These are phyloP conservation scores for Ammodytes dubius DNA, from an alignment of 2,113 vertebrate species.

Conservation along the genomic window DNA sequence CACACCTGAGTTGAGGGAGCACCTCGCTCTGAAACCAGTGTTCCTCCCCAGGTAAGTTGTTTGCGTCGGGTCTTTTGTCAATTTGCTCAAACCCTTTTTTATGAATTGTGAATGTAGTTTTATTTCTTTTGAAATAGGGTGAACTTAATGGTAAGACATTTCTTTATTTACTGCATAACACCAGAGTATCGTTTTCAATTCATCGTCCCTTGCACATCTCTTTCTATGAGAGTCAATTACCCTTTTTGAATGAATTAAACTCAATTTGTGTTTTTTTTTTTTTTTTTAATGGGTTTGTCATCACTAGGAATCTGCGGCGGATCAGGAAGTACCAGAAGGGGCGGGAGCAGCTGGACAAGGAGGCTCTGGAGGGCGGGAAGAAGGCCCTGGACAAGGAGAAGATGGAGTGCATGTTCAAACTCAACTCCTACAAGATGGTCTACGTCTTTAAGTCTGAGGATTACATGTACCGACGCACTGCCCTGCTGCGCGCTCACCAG, in stretches of 20 bases:
- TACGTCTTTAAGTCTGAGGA: slow-evolving; percentile 99
- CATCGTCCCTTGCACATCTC: neutral
- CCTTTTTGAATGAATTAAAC: neutral
- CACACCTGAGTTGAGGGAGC: slow-evolving; percentile 95
- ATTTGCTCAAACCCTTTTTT: neutral
- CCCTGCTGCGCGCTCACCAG: slow-evolving; percentile 95
- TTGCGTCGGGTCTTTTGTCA: neutral
- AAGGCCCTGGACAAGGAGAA: slow-evolving; percentile 94
- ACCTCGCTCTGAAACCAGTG: slow-evolving; percentile 98
- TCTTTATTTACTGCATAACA: slow-evolving; percentile 3
- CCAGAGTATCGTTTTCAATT: neutral
- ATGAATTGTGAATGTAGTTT: slow-evolving; percentile 13
- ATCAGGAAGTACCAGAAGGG: slow-evolving; percentile 97
- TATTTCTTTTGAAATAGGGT: slow-evolving; percentile 3
- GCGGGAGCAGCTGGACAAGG: slow-evolving; percentile 94
- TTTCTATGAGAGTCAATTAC: neutral
- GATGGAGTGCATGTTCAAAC: slow-evolving; percentile 98
- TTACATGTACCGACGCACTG: slow-evolving; percentile 98
- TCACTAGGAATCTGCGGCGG: slow-evolving; percentile 92
- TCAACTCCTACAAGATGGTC: slow-evolving; percentile 99
- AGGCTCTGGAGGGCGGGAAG: slow-evolving; percentile 88
- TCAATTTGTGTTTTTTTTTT: neutral
- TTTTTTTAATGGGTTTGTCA: no score
- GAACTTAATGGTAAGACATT: neutral
- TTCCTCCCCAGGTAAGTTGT: slow-evolving; percentile 93